These are phyloP conservation scores for Orthosia incerta DNA, from an alignment of 2,888 invertebrate species.

Conservation along the genomic window DNA sequence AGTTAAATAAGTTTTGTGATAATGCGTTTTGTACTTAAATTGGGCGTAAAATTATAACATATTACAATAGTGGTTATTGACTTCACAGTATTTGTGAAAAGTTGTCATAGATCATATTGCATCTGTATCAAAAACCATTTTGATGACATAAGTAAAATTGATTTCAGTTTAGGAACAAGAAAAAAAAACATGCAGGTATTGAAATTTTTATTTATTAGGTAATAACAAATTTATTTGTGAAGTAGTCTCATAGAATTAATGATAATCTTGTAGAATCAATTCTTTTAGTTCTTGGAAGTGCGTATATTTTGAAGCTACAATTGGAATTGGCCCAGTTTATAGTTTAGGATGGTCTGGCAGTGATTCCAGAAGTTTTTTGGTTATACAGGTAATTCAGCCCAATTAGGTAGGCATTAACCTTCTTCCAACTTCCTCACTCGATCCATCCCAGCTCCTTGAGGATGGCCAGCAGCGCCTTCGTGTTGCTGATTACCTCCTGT, in stretches of 20 bases:
- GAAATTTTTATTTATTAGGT: conserved; percentile 4
- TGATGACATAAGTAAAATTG: conserved; percentile 9
- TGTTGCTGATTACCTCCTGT: too few relatives aligned
- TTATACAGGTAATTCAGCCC: too few relatives aligned
- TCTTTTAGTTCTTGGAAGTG: conserved; percentile 12
- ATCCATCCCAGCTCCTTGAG: too few relatives aligned
- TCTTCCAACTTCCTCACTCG: too few relatives aligned
- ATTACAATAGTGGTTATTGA: too few relatives aligned
- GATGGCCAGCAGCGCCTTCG: too few relatives aligned
- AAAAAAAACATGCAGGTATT: background rate
- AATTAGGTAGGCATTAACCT: too few relatives aligned
- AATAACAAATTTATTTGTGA: conserved; percentile 4
- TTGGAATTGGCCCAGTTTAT: background rate
- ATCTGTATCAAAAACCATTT: conserved; percentile 9
- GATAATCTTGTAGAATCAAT: conserved; percentile 12
- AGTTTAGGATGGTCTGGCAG: too few relatives aligned
- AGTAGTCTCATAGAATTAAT: conserved; percentile 9
- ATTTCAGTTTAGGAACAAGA: background rate
- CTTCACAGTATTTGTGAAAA: background rate
- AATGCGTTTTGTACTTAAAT: too few relatives aligned
- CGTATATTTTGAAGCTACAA: conserved; percentile 3
- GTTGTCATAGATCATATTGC: background rate
- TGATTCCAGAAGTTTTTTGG: too few relatives aligned
- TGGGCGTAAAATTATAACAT: too few relatives aligned
- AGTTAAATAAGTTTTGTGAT: too few relatives aligned